These are phyloP conservation scores for Lordiphosa mommai DNA, from an alignment of 1,140 invertebrate species.

Conservation along the genomic window DNA sequence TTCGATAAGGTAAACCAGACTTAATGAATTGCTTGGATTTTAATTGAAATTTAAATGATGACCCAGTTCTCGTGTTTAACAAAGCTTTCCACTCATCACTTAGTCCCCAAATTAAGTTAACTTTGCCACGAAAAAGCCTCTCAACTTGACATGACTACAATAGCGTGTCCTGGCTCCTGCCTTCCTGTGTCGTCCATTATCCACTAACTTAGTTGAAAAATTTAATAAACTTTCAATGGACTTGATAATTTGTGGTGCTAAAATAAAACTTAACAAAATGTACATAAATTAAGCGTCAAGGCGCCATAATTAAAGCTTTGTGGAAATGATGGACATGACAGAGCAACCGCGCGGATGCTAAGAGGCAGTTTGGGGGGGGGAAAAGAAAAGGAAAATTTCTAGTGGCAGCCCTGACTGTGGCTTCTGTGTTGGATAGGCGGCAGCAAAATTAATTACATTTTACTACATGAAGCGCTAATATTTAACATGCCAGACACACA, in stretches of 20 bases:
- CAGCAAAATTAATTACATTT: conserved; percentile 75
- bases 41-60: neutral
- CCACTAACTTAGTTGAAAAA: conserved; percentile 28
- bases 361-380: neutral
- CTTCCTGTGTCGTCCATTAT: conserved; percentile 8
- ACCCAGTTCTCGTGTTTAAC: neutral
- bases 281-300: conserved; percentile 69
- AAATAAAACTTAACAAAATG: conserved; percentile 73
- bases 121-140: conserved; percentile 4
- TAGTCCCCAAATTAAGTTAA: conserved; percentile 28
- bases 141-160: conserved; percentile 4
- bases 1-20: conserved; percentile 11
- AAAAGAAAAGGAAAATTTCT: neutral
- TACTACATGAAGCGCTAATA: conserved; percentile 45
- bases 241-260: conserved; percentile 69
- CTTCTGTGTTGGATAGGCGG: conserved; percentile 35
- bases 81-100: neutral
- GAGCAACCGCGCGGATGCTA: conserved; percentile 42
- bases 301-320: conserved; percentile 71
- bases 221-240: conserved; percentile 72
- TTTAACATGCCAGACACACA: conserved; percentile 61
- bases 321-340: conserved; percentile 59
- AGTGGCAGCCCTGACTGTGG: conserved; percentile 15
- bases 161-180: neutral
- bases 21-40: conserved; percentile 23